These are phyloP conservation scores for Opisthograptis luteolata DNA, from an alignment of 2,888 invertebrate species.

Conservation along the genomic window DNA sequence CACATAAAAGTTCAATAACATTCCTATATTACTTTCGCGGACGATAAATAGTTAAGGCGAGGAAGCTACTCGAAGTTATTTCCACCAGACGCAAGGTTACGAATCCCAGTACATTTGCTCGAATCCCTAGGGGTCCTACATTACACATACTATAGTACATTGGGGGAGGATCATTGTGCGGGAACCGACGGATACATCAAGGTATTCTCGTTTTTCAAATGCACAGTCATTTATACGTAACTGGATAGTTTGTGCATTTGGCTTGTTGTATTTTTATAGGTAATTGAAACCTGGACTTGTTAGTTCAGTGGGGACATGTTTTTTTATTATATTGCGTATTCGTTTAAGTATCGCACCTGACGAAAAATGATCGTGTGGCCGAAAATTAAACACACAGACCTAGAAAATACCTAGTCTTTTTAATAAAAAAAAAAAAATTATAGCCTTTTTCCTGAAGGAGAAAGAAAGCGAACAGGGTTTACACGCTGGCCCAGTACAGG, in stretches of 20 bases:
- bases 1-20: constrained; percentile 25
- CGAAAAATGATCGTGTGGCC: no score
- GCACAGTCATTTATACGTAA: constrained; percentile 76
- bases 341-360: no score
- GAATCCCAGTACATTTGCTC: constrained; percentile 70
- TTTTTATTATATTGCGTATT: no score
- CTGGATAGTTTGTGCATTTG: constrained; percentile 27
- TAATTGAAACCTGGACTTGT: no score
- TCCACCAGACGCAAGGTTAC: constrained; percentile 45
- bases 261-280: no score
- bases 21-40: constrained; percentile 33
- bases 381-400: no score
- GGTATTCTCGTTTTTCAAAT: constrained; percentile 83
- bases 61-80: constrained; percentile 55
- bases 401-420: no score
- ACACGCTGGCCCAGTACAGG: no score
- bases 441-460: no score
- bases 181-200: constrained; percentile 78
- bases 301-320: no score
- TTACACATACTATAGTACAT: constrained; percentile 69
- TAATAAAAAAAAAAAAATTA: no score
- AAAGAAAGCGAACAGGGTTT: no score
- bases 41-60: constrained; percentile 40
- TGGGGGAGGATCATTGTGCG: constrained; percentile 79
- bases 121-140: constrained; percentile 70